phyloP scores from a whole-genome alignment of 2,113 vertebrate species.

The Cephalopterus ornatus region DNA sequence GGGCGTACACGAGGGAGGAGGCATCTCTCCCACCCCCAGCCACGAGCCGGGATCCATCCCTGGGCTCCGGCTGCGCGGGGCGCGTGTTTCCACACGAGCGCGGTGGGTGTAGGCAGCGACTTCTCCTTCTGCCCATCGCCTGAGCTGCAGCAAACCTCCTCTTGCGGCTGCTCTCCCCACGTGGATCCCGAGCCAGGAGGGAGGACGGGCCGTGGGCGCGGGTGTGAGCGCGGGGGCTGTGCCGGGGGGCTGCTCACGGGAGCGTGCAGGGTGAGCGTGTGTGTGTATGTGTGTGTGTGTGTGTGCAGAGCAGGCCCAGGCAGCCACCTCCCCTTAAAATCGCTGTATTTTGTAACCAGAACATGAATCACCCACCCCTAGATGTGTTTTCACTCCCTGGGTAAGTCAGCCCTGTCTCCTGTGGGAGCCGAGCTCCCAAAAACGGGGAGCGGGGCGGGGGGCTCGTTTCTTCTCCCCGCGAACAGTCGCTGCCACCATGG shows the following conservation, averaged over 20 bases:
- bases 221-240: background rate
- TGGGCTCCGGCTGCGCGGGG: rapidly evolving
- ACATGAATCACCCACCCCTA: rapidly evolving
- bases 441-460: rapidly evolving
- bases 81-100: background rate
- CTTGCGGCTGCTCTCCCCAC: background rate
- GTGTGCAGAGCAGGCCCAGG: background rate
- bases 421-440: rapidly evolving
- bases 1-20: rapidly evolving
- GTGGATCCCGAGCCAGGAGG: background rate
- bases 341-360: background rate
- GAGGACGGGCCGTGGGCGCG: background rate
- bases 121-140: background rate
- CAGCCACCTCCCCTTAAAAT: rapidly evolving
- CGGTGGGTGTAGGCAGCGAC: background rate
- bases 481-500: rapidly evolving
- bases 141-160: background rate
- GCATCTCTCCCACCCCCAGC: background rate
- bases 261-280: background rate
- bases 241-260: background rate
- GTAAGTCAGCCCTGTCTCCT: background rate
- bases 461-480: rapidly evolving
- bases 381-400: rapidly evolving
- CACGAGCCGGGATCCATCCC: rapidly evolving
- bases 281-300: rapidly evolving